These are phyloP conservation scores for Heliconius hewitsoni DNA, from an alignment of 1,140 invertebrate species.

Conservation along the genomic window DNA sequence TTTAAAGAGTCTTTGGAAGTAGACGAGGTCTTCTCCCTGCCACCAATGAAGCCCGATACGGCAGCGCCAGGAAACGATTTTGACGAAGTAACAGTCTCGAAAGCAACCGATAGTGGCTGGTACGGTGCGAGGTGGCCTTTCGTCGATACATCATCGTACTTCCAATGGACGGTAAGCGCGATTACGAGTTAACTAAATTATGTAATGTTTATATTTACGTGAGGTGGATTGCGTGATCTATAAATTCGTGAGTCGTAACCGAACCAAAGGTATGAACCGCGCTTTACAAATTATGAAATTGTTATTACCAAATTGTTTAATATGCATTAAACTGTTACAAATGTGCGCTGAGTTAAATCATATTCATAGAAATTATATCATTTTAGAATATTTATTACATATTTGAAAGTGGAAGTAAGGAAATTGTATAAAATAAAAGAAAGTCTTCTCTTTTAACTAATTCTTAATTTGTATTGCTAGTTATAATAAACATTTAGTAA, in stretches of 20 bases:
- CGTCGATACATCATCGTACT: slow-evolving; percentile 83
- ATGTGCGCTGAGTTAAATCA: not conserved
- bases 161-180: slow-evolving; percentile 84
- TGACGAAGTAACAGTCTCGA: slow-evolving; percentile 75
- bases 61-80: slow-evolving; percentile 46
- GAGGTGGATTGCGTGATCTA: slow-evolving; percentile 46
- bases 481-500: too few species aligned
- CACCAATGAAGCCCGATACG: slow-evolving; percentile 61
- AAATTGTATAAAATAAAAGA: too few species aligned
- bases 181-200: slow-evolving; percentile 44
- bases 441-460: too few species aligned
- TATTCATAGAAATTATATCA: not conserved
- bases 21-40: slow-evolving; percentile 73
- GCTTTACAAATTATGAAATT: slow-evolving; percentile 47
- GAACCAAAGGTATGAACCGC: slow-evolving; percentile 42
- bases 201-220: slow-evolving; percentile 52
- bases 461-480: too few species aligned
- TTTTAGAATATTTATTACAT: not conserved
- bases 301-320: slow-evolving; percentile 27
- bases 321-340: slow-evolving; percentile 6
- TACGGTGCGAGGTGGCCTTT: slow-evolving; percentile 82
- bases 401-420: not conserved
- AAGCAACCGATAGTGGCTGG: slow-evolving; percentile 61
- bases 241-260: slow-evolving; percentile 35
- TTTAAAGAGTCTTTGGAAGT: slow-evolving; percentile 75